These are phyloP conservation scores for Cordilura impudica DNA, from an alignment of 2,888 invertebrate species.

Conservation along the genomic window DNA sequence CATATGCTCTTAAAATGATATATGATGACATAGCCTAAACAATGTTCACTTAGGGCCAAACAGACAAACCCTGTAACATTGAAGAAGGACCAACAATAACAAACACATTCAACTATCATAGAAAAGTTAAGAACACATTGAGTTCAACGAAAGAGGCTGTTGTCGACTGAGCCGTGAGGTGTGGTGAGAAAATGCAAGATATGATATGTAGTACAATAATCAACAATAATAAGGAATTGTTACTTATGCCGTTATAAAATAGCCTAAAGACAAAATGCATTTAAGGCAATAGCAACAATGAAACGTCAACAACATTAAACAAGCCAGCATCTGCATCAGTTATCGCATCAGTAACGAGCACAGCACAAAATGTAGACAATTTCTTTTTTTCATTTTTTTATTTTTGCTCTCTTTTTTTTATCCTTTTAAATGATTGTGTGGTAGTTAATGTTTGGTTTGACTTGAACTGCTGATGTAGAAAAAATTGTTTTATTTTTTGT, in stretches of 20 bases:
- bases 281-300: constrained; percentile 55
- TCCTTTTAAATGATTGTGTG: constrained; percentile 38
- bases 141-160: neutral
- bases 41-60: constrained; percentile 25
- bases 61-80: constrained; percentile 20
- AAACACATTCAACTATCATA: constrained; percentile 48
- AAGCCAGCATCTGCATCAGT: constrained; percentile 52
- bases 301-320: constrained; percentile 61
- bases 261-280: constrained; percentile 56
- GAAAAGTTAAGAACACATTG: constrained; percentile 13
- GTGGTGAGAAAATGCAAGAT: constrained; percentile 35
- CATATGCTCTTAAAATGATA: constrained; percentile 63
- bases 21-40: constrained; percentile 52
- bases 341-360: constrained; percentile 46
- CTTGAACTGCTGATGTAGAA: constrained; percentile 28
- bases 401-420: neutral
- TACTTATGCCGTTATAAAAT: constrained; percentile 57
- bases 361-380: neutral
- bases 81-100: constrained; percentile 29
- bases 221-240: constrained; percentile 60
- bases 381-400: neutral
- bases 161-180: neutral
- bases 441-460: constrained; percentile 40
- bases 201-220: constrained; percentile 48
- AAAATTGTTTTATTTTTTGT: neutral